Conservation (phyloP, 2,888 invertebrate genomes). For the Diachrysia chrysitis region DNA sequence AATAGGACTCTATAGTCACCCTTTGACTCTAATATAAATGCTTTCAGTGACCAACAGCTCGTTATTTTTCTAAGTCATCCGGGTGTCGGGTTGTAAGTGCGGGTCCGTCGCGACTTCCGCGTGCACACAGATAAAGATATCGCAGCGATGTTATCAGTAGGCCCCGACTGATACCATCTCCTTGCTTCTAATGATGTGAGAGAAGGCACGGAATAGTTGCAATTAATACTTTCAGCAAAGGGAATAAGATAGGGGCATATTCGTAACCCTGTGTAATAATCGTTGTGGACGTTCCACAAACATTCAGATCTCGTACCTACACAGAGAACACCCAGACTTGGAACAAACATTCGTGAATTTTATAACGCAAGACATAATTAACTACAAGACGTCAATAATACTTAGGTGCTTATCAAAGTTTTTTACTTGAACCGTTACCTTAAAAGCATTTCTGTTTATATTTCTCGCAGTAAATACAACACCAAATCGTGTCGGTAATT, state of each 20-base stretch:
- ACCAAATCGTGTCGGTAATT: not conserved
- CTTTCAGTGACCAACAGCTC: not conserved
- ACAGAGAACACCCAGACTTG: not conserved
- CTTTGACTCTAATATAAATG: too few species aligned
- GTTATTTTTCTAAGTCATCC: not conserved
- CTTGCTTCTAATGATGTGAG: too few species aligned
- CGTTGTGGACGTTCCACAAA: too few species aligned
- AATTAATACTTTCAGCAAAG: too few species aligned
- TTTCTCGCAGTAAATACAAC: not conserved
- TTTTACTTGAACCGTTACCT: not conserved
- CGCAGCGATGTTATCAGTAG: not conserved
- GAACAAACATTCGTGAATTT: not conserved
- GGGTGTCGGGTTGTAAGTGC: not conserved
- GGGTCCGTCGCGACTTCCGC: not conserved
- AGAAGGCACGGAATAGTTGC: too few species aligned
- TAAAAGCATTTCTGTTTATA: conserved; percentile 1
- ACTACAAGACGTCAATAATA: not conserved
- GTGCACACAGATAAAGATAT: not conserved
- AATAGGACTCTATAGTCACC: too few species aligned
- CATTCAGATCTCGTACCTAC: too few species aligned
- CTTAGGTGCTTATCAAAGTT: not conserved
- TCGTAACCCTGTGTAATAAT: too few species aligned
- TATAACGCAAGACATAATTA: not conserved
- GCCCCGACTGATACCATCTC: not conserved
- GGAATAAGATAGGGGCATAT: too few species aligned